Conservation (phyloP, 2,888 invertebrate genomes). For the Diarsia brunnea region DNA sequence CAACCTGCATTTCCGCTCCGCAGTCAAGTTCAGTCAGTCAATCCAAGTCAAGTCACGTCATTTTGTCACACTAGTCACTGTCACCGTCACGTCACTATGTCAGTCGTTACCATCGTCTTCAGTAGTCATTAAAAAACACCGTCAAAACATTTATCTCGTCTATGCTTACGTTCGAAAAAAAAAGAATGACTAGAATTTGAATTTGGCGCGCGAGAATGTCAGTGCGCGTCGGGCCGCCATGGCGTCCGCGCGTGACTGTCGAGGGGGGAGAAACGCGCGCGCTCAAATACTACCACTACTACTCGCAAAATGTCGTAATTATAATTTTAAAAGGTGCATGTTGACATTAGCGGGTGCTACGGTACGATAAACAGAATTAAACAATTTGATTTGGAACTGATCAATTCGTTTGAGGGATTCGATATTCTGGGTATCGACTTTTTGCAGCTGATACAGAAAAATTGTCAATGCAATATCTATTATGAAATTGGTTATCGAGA, state of each 20-base stretch:
- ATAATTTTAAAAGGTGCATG: slow-evolving; percentile 70
- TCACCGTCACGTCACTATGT: slow-evolving; percentile 70
- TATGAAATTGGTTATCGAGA: slow-evolving; percentile 39
- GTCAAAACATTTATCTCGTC: slow-evolving; percentile 62
- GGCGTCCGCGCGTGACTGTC: slow-evolving; percentile 82
- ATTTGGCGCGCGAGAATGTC: slow-evolving; percentile 78
- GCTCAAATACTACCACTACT: slow-evolving; percentile 88
- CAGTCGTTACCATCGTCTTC: slow-evolving; percentile 70
- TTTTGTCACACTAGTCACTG: slow-evolving; percentile 69
- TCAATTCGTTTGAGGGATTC: slow-evolving; percentile 64
- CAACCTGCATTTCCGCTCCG: slow-evolving; percentile 64
- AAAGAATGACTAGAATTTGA: slow-evolving; percentile 83
- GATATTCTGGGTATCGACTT: slow-evolving; percentile 32
- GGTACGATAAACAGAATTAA: slow-evolving; percentile 70
- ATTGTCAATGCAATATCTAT: slow-evolving; percentile 43
- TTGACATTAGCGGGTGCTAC: slow-evolving; percentile 74
- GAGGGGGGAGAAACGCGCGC: slow-evolving; percentile 70
- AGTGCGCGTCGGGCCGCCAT: slow-evolving; percentile 82
- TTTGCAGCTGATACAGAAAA: slow-evolving; percentile 31
- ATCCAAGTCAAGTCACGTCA: slow-evolving; percentile 72
- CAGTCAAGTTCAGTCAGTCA: slow-evolving; percentile 64
- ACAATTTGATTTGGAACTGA: slow-evolving; percentile 72
- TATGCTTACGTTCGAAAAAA: slow-evolving; percentile 57
- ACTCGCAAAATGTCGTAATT: slow-evolving; percentile 76
- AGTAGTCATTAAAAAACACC: slow-evolving; percentile 72